phyloP scores from a whole-genome alignment of 2,113 vertebrate species.

The Seriola dumerili region DNA sequence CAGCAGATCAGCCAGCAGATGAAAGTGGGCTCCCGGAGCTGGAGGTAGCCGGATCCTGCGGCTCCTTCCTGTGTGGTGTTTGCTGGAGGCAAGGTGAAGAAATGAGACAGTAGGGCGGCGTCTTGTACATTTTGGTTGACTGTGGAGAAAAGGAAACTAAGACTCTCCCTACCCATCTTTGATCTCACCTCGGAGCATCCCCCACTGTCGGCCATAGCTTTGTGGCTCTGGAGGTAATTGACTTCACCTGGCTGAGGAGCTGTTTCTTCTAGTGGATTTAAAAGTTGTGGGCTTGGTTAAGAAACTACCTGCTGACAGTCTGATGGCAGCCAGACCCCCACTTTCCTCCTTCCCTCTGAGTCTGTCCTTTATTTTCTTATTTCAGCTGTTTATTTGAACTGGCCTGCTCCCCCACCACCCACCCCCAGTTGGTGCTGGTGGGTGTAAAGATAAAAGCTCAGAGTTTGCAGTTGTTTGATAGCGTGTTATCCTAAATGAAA shows the following conservation, averaged over 20 bases:
- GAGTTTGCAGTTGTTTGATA: neutral
- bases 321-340: constrained; percentile 3
- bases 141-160: constrained; percentile 7
- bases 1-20: constrained; percentile 15
- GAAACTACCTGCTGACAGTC: constrained; percentile 26
- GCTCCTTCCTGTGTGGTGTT: neutral
- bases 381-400: constrained; percentile 17
- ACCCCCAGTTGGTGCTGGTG: constrained; percentile 15
- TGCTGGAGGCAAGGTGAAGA: constrained; percentile 30
- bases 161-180: constrained; percentile 27
- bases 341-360: neutral
- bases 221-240: constrained; percentile 24
- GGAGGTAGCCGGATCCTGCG: neutral
- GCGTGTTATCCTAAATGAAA: neutral
- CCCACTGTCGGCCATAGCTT: neutral
- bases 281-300: constrained; percentile 20
- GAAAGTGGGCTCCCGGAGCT: constrained; percentile 15
- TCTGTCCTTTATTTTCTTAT: constrained; percentile 1
- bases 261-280: constrained; percentile 21
- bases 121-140: neutral
- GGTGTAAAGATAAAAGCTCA: neutral
- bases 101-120: neutral
- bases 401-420: neutral
- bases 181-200: constrained; percentile 14
- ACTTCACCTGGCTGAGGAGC: constrained; percentile 4